Evolutionary conservation across 1,140 invertebrate species (phyloP), one percentile per base, ranked within the genome.

Genomic region (Conopomorpha cramerella): DNA sequence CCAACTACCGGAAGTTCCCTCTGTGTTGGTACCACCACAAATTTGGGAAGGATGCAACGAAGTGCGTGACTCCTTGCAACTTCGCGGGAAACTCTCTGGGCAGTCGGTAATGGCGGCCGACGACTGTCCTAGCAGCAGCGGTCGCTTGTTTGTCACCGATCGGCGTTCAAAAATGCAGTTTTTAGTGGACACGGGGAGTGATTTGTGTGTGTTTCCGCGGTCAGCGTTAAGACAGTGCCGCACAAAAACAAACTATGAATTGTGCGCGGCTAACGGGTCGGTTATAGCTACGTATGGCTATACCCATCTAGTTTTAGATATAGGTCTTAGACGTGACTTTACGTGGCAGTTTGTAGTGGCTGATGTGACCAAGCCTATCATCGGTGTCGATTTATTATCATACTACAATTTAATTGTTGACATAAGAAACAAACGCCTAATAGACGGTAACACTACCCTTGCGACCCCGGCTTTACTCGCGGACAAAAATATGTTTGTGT

Each of bases 331-430:
- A 1, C 44, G 54, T 7, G 31, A 42, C 10, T 55, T 63, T 32
- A 16, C 18, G 3, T 72, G 65, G 65, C 28, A 28, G 2, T 70
- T 67, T 28, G 27, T 58, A 0, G 34, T 70, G 2, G 61, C 56
- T 4, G 49, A 59, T 19, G 51, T 56, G 0, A 18, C 28, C 0
- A 47, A 46, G 23, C 39, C 64, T 0, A 60, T 66, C 4, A 58
- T 66, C 3, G 63, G 57, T 14, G 54, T 51, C 2, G 59, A 66
- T 16, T 57, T 65, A 29, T 32, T 71, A 12, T 12, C 26, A 2
- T 35, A 59, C 27, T 60, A 49, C 31, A 41, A 43, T 6, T 35
- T 66, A 8, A 35, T 65, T 0, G 46, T 61, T 1, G 53, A 68
- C 32, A 27, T 58, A 2, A 28, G 41, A 14, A 41, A 49, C 11